Conservation (phyloP, 2,888 invertebrate species). For the Acanthosepion esculentum region DNA sequence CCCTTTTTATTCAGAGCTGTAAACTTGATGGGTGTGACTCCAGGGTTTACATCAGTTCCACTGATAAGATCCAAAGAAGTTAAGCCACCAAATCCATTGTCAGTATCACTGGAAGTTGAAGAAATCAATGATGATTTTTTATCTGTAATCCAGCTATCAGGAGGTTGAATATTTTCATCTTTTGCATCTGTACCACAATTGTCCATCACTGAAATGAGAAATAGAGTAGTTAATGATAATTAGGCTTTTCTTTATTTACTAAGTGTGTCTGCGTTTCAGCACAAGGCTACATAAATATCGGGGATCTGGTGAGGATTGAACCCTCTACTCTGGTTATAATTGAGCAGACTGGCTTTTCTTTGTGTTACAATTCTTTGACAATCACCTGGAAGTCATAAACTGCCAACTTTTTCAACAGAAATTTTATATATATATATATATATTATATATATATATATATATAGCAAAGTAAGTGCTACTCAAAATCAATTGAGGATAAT, state of each 20-base stretch:
- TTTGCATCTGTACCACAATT: constrained; percentile 6
- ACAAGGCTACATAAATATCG: too few species aligned
- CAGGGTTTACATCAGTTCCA: constrained; percentile 64
- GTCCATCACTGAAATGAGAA: constrained; percentile 34
- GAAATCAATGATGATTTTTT: not conserved
- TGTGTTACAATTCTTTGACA: not conserved
- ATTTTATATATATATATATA: not conserved
- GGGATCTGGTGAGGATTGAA: too few species aligned
- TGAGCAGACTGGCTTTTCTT: too few species aligned
- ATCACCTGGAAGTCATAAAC: not conserved
- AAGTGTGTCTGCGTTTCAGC: too few species aligned
- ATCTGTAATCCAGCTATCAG: not conserved
- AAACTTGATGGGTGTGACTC: constrained; percentile 69
- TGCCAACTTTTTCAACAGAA: not conserved
- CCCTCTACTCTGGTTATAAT: too few species aligned
- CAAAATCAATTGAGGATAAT: too few species aligned
- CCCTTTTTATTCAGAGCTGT: constrained; percentile 57
- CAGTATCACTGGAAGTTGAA: constrained; percentile 12
- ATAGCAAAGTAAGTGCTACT: too few species aligned
- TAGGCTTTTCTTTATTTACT: not conserved
- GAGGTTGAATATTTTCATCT: constrained; percentile 17
- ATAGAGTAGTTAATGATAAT: not conserved
- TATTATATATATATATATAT: too few species aligned
- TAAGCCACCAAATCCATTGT: constrained; percentile 66
- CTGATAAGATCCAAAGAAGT: constrained; percentile 69